Percentiles rank a stretch among this genome's conserved stretches.
phyloP scores from a whole-genome alignment of 37 sponge, comb jelly and placozoan genomes.

The Petrosia ficiformis region DNA sequence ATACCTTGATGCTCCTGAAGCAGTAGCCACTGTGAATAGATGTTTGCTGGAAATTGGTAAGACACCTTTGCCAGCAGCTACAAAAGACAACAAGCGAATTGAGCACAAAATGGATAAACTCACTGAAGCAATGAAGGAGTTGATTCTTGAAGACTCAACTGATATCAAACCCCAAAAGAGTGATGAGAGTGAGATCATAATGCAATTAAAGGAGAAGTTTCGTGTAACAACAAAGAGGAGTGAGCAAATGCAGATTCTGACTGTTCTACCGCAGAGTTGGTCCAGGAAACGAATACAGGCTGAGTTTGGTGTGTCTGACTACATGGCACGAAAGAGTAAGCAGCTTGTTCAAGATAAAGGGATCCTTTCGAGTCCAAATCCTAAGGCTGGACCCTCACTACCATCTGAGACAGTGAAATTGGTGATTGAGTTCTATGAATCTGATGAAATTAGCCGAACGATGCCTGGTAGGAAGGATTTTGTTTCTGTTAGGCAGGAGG shows the following conservation, averaged over 20 bases:
- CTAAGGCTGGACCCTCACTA: conserved; percentile 1
- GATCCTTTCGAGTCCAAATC: conserved; percentile 31
- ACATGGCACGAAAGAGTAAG: conserved; percentile 36
- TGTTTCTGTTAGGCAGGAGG: conserved; percentile 24
- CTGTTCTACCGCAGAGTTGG: conserved; percentile 43
- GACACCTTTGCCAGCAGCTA: background rate
- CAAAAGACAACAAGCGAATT: background rate
- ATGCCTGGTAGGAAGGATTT: conserved; percentile 48
- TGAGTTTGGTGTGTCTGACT: conserved; percentile 35
- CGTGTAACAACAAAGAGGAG: conserved; percentile 23
- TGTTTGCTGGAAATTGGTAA: conserved; percentile 10
- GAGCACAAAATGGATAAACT: conserved; percentile 12
- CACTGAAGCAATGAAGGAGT: background rate
- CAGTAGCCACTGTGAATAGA: background rate
- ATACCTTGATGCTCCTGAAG: conserved; percentile 18
- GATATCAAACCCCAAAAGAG: background rate
- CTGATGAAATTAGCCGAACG: background rate
- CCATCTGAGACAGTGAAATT: background rate
- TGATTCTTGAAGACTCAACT: conserved; percentile 5
- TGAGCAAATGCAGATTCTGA: conserved; percentile 36
- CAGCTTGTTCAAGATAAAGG: conserved; percentile 38
- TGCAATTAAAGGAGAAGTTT: conserved; percentile 43
- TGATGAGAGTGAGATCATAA: conserved; percentile 34
- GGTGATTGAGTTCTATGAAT: background rate
- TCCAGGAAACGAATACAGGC: conserved; percentile 14